phyloP scores from a whole-genome alignment of 2,113 vertebrate species.

The Xiphophorus couchianus region DNA sequence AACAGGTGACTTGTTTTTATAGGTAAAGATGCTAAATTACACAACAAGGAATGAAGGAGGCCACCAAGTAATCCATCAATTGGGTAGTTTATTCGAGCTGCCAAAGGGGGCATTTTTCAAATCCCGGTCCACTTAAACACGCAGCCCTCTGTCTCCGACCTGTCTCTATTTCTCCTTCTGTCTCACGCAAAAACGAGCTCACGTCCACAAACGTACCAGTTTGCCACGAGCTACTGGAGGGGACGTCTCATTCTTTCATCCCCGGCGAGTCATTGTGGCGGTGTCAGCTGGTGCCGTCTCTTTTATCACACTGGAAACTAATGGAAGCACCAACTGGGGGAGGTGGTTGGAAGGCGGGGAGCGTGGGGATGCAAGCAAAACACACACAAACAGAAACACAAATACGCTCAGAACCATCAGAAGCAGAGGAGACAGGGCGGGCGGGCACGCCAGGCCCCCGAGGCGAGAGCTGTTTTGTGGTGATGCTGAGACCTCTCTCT shows the following conservation, averaged over 20 bases:
- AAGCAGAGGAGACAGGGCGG: constrained; percentile 67
- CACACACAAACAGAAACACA: constrained; percentile 29
- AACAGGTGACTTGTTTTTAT: constrained; percentile 63
- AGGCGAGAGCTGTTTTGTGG: constrained; percentile 67
- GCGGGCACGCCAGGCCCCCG: constrained; percentile 41
- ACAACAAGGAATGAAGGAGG: constrained; percentile 63
- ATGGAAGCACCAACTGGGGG: constrained; percentile 75
- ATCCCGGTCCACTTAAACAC: constrained; percentile 53
- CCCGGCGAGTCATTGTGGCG: constrained; percentile 75
- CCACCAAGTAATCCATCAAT: constrained; percentile 67
- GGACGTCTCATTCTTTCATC: constrained; percentile 78
- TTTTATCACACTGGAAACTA: constrained; percentile 81
- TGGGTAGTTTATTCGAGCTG: constrained; percentile 53
- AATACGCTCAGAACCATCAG: constrained; percentile 49
- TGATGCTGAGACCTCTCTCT: constrained; percentile 55
- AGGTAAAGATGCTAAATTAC: constrained; percentile 75
- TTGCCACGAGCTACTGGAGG: constrained; percentile 69
- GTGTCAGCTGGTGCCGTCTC: constrained; percentile 80
- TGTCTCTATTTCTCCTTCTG: constrained; percentile 9
- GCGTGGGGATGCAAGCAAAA: constrained; percentile 29
- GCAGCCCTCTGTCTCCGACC: constrained; percentile 46
- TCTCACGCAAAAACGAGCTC: constrained; percentile 14
- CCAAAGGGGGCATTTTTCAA: constrained; percentile 64
- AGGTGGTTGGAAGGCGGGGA: constrained; percentile 47
- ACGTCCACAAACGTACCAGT: constrained; percentile 28